Evolutionary conservation across 2,797 vertebrate genomes (phyloP).

Genomic region (Peromyscus melanophrys): DNA sequence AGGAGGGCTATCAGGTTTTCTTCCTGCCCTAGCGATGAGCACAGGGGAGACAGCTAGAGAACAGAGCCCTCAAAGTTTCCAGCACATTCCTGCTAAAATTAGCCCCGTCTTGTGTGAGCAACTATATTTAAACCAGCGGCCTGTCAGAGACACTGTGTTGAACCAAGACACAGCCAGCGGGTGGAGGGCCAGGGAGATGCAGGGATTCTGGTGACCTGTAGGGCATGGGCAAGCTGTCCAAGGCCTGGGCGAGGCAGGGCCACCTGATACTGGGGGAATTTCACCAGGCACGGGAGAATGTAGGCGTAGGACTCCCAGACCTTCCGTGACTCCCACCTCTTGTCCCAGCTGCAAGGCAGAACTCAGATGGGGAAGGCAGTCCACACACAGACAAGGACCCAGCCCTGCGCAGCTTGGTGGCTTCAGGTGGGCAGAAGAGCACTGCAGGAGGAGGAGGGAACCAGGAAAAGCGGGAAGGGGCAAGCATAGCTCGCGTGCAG

Average conservation of each 20-base stretch:
- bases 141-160: conserved; percentile 78
- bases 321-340: background rate
- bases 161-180: conserved; percentile 31
- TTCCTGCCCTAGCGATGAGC: conserved; percentile 64
- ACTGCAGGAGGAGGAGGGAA: background rate
- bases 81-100: conserved; percentile 87
- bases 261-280: background rate
- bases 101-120: conserved; percentile 77
- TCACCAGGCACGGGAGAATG: rapidly evolving
- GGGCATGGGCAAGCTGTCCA: background rate
- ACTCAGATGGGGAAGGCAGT: background rate
- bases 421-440: background rate
- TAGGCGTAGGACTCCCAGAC: rapidly evolving
- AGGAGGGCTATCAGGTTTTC: conserved; percentile 36
- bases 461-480: background rate
- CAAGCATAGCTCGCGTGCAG: background rate
- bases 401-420: background rate
- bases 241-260: background rate
- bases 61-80: conserved; percentile 85
- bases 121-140: conserved; percentile 85
- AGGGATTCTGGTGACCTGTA: background rate
- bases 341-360: background rate
- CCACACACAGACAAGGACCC: background rate
- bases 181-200: conserved; percentile 45
- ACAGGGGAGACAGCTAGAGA: conserved; percentile 81